Conservation (phyloP, 1,140 invertebrate species). For the Physella acuta region DNA sequence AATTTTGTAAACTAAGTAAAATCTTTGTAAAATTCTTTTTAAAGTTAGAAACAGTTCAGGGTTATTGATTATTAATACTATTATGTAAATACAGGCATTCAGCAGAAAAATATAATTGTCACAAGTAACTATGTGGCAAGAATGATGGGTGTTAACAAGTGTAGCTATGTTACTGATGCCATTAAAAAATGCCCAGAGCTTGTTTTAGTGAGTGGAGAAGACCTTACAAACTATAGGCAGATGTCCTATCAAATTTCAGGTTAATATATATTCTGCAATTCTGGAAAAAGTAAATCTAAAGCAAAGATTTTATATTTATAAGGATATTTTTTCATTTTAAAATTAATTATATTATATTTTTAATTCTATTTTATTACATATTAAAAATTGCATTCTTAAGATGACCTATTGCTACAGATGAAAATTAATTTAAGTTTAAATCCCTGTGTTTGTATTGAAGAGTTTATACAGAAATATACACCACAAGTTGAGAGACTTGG, state of each 20-base stretch:
- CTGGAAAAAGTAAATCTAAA: neutral
- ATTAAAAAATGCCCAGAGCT: constrained; percentile 46
- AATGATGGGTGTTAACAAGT: constrained; percentile 42
- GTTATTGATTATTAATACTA: no score
- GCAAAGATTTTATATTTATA: no score
- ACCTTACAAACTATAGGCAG: constrained; percentile 48
- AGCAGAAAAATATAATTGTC: constrained; percentile 49
- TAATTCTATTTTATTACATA: no score
- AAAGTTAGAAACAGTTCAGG: no score
- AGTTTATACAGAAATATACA: constrained; percentile 46
- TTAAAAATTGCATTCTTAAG: no score
- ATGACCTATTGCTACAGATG: no score
- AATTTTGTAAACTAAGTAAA: no score
- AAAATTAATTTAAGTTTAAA: constrained; percentile 7
- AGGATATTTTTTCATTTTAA: no score
- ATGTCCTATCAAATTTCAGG: constrained; percentile 53
- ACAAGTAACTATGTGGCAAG: constrained; percentile 50
- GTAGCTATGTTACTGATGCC: constrained; percentile 45
- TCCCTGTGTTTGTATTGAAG: constrained; percentile 32
- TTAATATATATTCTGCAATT: constrained; percentile 8
- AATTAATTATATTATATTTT: no score
- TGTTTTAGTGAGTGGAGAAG: constrained; percentile 47
- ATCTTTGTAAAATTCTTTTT: no score
- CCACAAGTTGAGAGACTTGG: constrained; percentile 46
- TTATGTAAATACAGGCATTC: constrained; percentile 47